Percentiles rank a stretch among this genome's conserved stretches.
phyloP scores from a whole-genome alignment of 2,797 vertebrate genomes.

The Nothura maculosa region DNA sequence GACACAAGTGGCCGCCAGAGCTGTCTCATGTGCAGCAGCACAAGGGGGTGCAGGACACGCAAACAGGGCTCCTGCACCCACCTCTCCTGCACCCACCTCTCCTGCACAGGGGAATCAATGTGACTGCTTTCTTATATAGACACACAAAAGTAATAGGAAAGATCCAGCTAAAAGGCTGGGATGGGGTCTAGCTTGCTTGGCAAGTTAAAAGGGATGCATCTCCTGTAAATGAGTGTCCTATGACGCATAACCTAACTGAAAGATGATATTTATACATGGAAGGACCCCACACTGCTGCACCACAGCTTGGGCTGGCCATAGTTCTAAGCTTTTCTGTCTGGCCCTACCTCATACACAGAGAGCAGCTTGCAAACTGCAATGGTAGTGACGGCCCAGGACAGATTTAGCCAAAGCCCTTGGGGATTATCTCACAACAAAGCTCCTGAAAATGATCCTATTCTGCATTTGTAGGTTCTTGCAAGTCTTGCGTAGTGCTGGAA shows the following conservation, averaged over 20 bases:
- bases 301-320: background rate
- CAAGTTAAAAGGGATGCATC: background rate
- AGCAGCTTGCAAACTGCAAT: background rate
- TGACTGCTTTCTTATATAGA: background rate
- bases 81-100: background rate
- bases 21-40: background rate
- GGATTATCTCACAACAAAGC: background rate
- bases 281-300: background rate
- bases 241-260: background rate
- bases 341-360: background rate
- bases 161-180: background rate
- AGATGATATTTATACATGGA: background rate
- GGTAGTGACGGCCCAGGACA: background rate
- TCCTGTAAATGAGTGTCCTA: background rate
- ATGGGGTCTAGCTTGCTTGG: background rate
- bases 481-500: background rate
- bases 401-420: background rate
- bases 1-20: background rate
- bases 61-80: background rate
- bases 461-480: background rate
- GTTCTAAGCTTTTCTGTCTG: background rate
- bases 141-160: background rate
- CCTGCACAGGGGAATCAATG: background rate
- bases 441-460: background rate
- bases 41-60: background rate